These are phyloP conservation scores for Acromyrmex heyeri DNA, from an alignment of 1,140 invertebrate genomes.

Conservation along the genomic window DNA sequence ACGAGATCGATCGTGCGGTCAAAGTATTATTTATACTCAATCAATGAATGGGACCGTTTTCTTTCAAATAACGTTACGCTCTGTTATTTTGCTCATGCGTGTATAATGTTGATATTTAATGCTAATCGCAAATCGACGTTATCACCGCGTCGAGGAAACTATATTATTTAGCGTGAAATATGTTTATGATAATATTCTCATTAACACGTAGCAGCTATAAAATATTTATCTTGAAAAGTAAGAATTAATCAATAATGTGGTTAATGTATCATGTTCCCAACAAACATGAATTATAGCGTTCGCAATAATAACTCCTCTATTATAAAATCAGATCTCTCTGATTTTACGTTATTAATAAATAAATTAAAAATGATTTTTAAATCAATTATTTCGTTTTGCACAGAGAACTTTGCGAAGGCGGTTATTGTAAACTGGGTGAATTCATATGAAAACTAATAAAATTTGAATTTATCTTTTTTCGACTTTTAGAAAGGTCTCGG, in stretches of 20 bases:
- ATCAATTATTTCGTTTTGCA: background rate
- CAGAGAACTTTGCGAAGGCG: background rate
- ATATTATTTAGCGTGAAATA: slow-evolving; percentile 15
- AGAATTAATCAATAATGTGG: slow-evolving; percentile 32
- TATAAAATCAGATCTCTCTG: background rate
- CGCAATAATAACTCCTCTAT: background rate
- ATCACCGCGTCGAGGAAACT: slow-evolving; percentile 15
- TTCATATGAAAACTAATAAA: background rate
- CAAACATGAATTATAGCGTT: slow-evolving; percentile 6
- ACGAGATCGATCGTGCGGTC: background rate
- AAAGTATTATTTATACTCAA: slow-evolving; percentile 15
- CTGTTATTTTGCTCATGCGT: background rate
- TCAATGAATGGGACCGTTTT: background rate
- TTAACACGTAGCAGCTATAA: slow-evolving; percentile 14
- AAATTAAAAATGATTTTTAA: slow-evolving; percentile 2
- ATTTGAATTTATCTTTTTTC: background rate
- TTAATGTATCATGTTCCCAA: background rate
- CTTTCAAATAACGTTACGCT: background rate
- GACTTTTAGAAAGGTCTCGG: background rate
- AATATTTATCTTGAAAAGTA: slow-evolving; percentile 29
- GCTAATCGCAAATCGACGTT: slow-evolving; percentile 28
- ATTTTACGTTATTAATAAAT: background rate
- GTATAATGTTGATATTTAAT: slow-evolving; percentile 43
- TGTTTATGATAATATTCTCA: slow-evolving; percentile 32
- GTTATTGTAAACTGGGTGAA: background rate